phyloP scores from a whole-genome alignment of 2,888 invertebrate genomes.

The Tetranychus piercei region DNA sequence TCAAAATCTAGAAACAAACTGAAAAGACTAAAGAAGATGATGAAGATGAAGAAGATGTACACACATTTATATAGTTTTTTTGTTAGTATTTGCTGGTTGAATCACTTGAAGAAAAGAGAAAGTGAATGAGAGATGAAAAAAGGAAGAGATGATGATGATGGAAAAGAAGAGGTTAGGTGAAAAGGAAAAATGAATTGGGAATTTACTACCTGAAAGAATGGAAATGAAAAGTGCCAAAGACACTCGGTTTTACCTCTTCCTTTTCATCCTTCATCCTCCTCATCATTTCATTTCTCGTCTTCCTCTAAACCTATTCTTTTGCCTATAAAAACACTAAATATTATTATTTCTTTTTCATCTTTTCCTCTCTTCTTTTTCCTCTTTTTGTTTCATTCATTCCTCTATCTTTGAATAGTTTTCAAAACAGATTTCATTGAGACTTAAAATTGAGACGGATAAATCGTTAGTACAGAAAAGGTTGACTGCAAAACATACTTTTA shows the following conservation, averaged over 20 bases:
- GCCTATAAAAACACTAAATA: neutral
- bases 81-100: neutral
- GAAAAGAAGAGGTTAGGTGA: neutral
- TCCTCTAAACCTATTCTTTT: neutral
- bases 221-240: conserved; percentile 1
- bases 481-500: neutral
- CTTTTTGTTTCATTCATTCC: no score
- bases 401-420: no score
- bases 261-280: neutral
- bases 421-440: no score
- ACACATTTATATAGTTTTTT: neutral
- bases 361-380: neutral
- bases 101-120: neutral
- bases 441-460: neutral
- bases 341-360: neutral
- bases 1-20: neutral
- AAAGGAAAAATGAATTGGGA: neutral
- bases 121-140: neutral
- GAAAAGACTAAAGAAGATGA: neutral
- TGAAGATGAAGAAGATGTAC: neutral
- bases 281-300: neutral
- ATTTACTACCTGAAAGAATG: neutral
- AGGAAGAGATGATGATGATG: neutral
- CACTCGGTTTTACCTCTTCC: neutral
- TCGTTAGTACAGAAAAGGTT: neutral